Conservation (phyloP, 1,140 invertebrate species). For the Parasteatoda tepidariorum region DNA sequence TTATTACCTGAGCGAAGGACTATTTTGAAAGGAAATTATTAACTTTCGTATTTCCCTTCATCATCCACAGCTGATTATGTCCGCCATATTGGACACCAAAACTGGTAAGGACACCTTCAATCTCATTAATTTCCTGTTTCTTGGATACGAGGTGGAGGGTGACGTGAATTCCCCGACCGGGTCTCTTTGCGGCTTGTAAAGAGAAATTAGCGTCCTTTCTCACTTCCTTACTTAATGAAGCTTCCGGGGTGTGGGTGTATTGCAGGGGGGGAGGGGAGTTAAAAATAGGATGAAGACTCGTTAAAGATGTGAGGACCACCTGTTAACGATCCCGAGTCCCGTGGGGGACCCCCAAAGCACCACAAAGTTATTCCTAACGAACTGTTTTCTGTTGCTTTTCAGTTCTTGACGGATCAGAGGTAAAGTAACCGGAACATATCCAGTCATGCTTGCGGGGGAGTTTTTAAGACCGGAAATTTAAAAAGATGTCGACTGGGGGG, state of each 20-base stretch:
- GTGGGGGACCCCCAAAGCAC: not conserved
- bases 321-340: not conserved
- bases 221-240: not conserved
- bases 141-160: not conserved
- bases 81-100: not conserved
- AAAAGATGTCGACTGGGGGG: no score
- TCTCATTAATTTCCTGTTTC: not conserved
- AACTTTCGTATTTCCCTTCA: not conserved
- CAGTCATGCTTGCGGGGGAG: not conserved
- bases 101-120: not conserved
- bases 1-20: no score
- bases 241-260: not conserved
- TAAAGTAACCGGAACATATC: not conserved
- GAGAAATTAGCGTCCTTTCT: not conserved
- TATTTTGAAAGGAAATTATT: not conserved
- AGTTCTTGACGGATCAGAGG: not conserved
- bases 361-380: not conserved
- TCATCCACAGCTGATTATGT: not conserved
- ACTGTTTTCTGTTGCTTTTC: no score
- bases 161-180: not conserved
- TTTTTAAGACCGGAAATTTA: no score
- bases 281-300: not conserved
- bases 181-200: not conserved
- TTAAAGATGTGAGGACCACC: not conserved
- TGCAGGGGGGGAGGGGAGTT: not conserved